Conservation (phyloP, 2,113 vertebrate genomes). For the Pristiophorus japonicus region DNA sequence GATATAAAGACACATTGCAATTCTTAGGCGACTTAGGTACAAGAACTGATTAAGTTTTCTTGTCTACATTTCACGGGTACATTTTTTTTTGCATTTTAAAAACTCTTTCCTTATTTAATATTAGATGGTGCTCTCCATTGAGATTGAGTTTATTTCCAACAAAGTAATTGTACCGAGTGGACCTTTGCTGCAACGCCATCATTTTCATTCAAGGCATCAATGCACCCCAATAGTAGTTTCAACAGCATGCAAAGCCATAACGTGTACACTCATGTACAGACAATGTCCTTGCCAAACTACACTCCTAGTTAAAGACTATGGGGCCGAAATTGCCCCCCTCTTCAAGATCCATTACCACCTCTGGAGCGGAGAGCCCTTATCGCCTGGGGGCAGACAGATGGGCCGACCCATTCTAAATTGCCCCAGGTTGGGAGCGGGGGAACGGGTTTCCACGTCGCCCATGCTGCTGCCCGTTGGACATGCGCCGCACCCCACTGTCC, state of each 20-base stretch:
- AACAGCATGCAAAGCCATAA: neutral
- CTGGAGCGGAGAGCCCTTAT: too few relatives aligned
- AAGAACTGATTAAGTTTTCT: neutral
- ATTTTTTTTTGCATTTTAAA: neutral
- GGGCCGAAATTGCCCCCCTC: too few relatives aligned
- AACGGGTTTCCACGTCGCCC: too few relatives aligned
- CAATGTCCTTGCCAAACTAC: neutral
- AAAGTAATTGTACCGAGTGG: neutral
- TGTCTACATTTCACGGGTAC: neutral
- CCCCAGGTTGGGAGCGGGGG: too few relatives aligned
- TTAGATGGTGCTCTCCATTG: neutral
- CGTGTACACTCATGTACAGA: neutral
- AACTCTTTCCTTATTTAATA: neutral
- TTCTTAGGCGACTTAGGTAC: too few relatives aligned
- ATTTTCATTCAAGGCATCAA: neutral
- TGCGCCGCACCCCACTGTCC: too few relatives aligned
- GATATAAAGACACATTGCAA: neutral
- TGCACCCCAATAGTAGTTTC: neutral
- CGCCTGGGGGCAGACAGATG: too few relatives aligned
- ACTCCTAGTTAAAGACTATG: neutral
- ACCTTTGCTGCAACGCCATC: neutral
- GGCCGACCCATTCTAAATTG: too few relatives aligned
- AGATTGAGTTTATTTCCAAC: neutral
- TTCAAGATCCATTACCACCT: too few relatives aligned
- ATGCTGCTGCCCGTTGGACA: too few relatives aligned